These are phyloP conservation scores for Seira ritae DNA, from an alignment of 2,888 invertebrate species.

Conservation along the genomic window DNA sequence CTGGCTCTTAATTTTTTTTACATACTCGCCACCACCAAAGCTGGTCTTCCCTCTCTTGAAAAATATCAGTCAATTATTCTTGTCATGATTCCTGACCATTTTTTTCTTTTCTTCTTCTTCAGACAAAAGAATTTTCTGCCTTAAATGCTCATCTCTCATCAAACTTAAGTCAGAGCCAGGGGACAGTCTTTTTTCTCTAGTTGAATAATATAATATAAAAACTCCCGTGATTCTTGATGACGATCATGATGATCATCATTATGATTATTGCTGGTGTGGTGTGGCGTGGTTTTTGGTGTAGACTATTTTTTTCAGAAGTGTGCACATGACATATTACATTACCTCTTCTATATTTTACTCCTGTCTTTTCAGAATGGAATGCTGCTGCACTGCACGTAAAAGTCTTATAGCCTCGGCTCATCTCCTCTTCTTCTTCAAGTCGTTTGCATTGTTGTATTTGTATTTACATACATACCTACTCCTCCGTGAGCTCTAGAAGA, in stretches of 20 bases:
- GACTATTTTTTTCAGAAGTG: constrained; percentile 41
- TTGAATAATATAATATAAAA: neutral
- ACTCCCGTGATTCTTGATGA: constrained; percentile 11
- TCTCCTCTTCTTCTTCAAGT: no score
- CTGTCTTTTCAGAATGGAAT: constrained; percentile 7
- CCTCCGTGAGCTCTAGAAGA: neutral
- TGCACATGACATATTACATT: constrained; percentile 52
- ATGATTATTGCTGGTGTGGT: constrained; percentile 25
- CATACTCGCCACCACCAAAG: constrained; percentile 3
- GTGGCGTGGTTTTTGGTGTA: constrained; percentile 18
- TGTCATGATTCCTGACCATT: constrained; percentile 40
- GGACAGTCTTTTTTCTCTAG: neutral
- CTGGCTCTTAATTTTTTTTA: constrained; percentile 46
- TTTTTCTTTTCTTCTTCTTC: neutral
- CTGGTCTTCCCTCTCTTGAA: constrained; percentile 17
- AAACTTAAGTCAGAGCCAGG: neutral
- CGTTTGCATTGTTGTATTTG: no score
- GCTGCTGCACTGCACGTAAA: neutral
- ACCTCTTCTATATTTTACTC: constrained; percentile 11
- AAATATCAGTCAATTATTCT: constrained; percentile 58
- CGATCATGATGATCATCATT: constrained; percentile 19
- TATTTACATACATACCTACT: no score
- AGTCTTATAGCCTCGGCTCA: no score
- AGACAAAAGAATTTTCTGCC: constrained; percentile 38
- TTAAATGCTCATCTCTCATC: constrained; percentile 11